Conservation (phyloP, 2,888 invertebrate species). For the Timema podura region DNA sequence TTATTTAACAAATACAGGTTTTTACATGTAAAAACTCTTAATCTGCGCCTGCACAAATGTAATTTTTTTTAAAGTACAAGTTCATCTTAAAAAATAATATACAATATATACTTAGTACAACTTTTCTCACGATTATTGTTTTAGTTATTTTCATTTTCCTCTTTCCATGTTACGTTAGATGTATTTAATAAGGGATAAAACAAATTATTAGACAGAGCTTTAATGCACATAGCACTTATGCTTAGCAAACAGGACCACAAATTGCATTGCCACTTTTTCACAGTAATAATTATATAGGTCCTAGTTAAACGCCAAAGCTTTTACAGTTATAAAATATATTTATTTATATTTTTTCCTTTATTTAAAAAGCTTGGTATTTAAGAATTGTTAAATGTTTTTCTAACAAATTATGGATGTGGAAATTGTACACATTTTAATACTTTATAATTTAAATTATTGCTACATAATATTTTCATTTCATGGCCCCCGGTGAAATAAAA, state of each 20-base stretch:
- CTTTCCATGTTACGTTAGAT: too few species aligned
- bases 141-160: too few species aligned
- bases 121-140: too few species aligned
- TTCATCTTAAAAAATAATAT: neutral
- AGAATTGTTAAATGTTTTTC: neutral
- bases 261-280: neutral
- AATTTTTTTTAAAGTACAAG: neutral
- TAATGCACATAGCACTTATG: slow-evolving; percentile 2
- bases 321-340: neutral
- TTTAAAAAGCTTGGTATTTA: neutral
- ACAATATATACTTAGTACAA: neutral
- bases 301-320: slow-evolving; percentile 2
- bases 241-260: neutral
- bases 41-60: slow-evolving; percentile 11
- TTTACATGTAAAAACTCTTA: neutral
- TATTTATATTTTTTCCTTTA: neutral
- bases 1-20: neutral
- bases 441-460: neutral
- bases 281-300: neutral
- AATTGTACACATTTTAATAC: too few species aligned
- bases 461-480: too few species aligned
- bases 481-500: too few species aligned
- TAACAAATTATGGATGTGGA: neutral
- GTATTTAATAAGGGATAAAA: neutral
- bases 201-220: neutral